A percentile compares a stretch with the other conserved stretches of the same genome.
These are phyloP conservation scores for Deilephila elpenor DNA, from an alignment of 2,888 invertebrate species.

Conservation along the genomic window DNA sequence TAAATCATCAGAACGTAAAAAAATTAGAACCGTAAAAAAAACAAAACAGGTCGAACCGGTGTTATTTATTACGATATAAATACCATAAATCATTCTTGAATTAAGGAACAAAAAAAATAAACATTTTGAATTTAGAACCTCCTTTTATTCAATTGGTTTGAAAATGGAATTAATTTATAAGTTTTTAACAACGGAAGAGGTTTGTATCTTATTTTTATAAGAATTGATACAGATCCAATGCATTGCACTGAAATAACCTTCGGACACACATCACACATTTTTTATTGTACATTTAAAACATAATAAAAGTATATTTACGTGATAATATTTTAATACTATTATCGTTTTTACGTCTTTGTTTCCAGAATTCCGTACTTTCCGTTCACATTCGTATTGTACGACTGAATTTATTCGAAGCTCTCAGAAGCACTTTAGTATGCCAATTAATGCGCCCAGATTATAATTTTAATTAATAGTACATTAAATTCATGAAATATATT, in stretches of 20 bases:
- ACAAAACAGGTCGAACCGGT: too few species aligned
- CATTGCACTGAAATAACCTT: background rate
- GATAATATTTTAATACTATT: constrained; percentile 1
- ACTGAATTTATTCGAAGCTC: background rate
- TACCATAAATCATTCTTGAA: too few species aligned
- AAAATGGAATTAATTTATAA: background rate
- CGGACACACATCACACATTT: background rate
- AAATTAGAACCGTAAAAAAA: too few species aligned
- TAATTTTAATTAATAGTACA: too few species aligned
- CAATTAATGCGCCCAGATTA: too few species aligned
- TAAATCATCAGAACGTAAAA: too few species aligned
- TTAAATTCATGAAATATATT: too few species aligned
- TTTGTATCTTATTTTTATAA: background rate
- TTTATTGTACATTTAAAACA: background rate
- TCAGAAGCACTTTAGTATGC: background rate
- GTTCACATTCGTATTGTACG: background rate
- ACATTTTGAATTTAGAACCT: too few species aligned
- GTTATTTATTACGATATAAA: too few species aligned
- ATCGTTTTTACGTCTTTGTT: background rate
- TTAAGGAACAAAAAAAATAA: too few species aligned
- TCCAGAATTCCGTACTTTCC: background rate
- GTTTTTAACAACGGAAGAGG: background rate
- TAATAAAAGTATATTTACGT: constrained; percentile 1
- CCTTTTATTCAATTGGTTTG: too few species aligned
- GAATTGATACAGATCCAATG: constrained; percentile 4